phyloP scores from a whole-genome alignment of 2,797 vertebrate genomes.

The Bovichtus diacanthus region DNA sequence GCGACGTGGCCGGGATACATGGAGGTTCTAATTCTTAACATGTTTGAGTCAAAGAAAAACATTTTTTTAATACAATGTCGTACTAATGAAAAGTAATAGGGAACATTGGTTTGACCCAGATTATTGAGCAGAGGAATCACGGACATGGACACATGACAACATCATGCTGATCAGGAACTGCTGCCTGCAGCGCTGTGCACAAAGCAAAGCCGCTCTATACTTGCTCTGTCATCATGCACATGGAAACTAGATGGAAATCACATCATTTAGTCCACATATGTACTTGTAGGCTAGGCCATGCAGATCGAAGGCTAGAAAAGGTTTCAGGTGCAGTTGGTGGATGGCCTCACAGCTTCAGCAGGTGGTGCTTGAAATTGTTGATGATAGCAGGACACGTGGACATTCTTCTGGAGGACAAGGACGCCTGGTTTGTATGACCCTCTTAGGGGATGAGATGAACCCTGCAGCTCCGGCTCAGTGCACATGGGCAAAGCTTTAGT shows the following conservation, averaged over 20 bases:
- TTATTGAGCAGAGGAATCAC: neutral
- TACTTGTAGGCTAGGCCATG: neutral
- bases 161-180: neutral
- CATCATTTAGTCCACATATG: neutral
- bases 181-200: conserved; percentile 19
- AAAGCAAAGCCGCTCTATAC: conserved; percentile 7
- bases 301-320: neutral
- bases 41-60: neutral
- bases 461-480: neutral
- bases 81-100: neutral
- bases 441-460: conserved; percentile 1
- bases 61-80: neutral
- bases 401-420: neutral
- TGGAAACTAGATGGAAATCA: neutral
- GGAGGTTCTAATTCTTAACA: neutral
- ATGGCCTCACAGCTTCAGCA: neutral
- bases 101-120: neutral
- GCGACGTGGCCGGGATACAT: neutral
- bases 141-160: neutral
- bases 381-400: neutral
- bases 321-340: neutral
- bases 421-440: neutral
- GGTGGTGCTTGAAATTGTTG: neutral
- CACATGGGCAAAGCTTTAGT: neutral
- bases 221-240: conserved; percentile 17